Conservation (phyloP, 2,888 invertebrate genomes). For the Troilus luridus region DNA sequence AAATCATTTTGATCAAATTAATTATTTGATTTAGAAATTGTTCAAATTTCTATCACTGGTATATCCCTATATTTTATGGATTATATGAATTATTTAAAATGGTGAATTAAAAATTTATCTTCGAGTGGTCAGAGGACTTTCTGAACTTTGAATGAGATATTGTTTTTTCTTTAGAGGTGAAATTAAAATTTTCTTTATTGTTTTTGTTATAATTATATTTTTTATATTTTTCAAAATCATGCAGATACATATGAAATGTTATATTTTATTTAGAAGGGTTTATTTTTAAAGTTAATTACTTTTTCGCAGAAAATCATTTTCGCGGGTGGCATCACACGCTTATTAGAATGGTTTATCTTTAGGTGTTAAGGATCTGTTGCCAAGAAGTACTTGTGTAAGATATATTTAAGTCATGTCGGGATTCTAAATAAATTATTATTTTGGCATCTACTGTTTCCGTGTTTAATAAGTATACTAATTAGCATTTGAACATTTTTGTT, state of each 20-base stretch:
- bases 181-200: too few relatives aligned
- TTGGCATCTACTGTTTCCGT: not conserved
- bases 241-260: not conserved
- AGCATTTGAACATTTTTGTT: too few relatives aligned
- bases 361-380: not conserved
- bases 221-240: too few relatives aligned
- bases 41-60: too few relatives aligned
- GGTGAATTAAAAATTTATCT: too few relatives aligned
- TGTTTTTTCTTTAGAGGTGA: not conserved
- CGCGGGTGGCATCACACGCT: not conserved
- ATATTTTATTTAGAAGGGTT: not conserved
- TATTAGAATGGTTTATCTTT: not conserved
- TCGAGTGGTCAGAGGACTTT: not conserved
- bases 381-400: not conserved
- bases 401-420: not conserved
- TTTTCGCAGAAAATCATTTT: slow-evolving; percentile 14
- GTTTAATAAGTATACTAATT: not conserved
- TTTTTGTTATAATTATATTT: too few relatives aligned
- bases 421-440: not conserved
- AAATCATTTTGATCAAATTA: too few relatives aligned
- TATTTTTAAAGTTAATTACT: not conserved
- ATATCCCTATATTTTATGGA: too few relatives aligned
- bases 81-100: too few relatives aligned
- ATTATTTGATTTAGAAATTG: too few relatives aligned
- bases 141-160: not conserved